Evolutionary conservation across 2,797 vertebrate genomes (phyloP), one percentile per base, ranked within the genome.

Genomic region (Sebastes melanostomus): DNA sequence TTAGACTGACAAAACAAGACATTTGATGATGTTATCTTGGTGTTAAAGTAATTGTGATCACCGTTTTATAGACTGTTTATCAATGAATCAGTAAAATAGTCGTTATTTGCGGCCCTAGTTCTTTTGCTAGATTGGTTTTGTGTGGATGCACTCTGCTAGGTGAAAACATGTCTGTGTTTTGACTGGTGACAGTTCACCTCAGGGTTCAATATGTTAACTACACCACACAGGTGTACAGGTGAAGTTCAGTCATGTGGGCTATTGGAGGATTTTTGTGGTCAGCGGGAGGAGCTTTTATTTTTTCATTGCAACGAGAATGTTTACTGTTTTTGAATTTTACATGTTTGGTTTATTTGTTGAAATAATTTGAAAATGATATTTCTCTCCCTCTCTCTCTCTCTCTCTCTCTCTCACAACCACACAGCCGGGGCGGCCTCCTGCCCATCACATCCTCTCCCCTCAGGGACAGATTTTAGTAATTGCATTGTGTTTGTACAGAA

Each of bases 401-500:
- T 16, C 25, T n/a, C n/a, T 65, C 56, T 38, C 24, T 30, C 25
- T 14, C 13, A 72, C 62, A 52, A 27, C 10, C 25, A 80, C 50
- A 32, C 25, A 73, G 38, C 6, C 9, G 9, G 50, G 18, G 9
- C 0, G 3, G 9, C 54, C 25, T 71, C 52, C 34, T 13, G 36
- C 42, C 14, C n/a, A 13, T 63, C 61, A 42, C 24, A 3, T 56
- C n/a, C 38, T 61, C 20, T 46, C 29, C 60, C 75, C 56, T 65
- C 18, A 42, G 56, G 77, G 56, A 55, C 61, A 42, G 14, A 38
- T 72, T 68, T 80, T n/a, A 72, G 4, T 59, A 27, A 73, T 46
- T 73, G 58, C 22, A 66, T 72, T 65, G 55, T 72, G 69, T 69
- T 32, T 58, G 62, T 63, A 18, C 30, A 70, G 8, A 63, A 56